Base-by-base conservation (phyloP, 1,140 invertebrate species). In the Lysiphlebus fabarum region DNA sequence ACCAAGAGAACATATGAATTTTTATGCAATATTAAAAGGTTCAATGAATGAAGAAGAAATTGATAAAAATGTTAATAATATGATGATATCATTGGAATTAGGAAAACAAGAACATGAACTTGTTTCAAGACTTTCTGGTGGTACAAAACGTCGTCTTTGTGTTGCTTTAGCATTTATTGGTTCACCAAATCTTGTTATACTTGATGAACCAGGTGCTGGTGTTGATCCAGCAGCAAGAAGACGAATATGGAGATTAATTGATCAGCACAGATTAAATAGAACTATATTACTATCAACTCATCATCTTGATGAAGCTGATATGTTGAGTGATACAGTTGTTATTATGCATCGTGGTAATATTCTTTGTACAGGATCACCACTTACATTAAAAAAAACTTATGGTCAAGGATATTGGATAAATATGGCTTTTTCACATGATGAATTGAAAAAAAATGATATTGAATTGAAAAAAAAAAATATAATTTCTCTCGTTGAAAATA, bases 171-270 rank as follows among this genome's bases (percentile, higher is more conserved):
- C 86, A 0, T 87, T 97, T 63, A 85, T 97, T 9, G 91, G 90
- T 12, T 85, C 87, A 58, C 92, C 92, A 6, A 85, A 86, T 44
- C 80, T 95, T 2, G 86, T 94, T 7, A 90, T 95, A 60, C 77
- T 97, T 57, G 94, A 92, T 70, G 90, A 92, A 64, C 90, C 90
- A 4, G 90, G 89, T 7, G 87, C 87, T 50, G 89, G 90, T 1
- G 89, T 93, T 10, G 90, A 93, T 71, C 89, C 89, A 0, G 86
- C 88, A 10, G 87, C 90, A 0, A 75, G 87, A 34, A 84, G 90
- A 57, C 85, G 87, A 49, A 85, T 93, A 42, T 92, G 90, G 90
- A 83, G 86, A 43, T 81, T 91, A 53, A 87, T 92, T 61, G 81
- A 85, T 62, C 81, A 83, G 43, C 77, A 89, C 62, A 83, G 85